Base-by-base conservation (phyloP, 2,888 invertebrate genomes). In the Nezara viridula region DNA sequence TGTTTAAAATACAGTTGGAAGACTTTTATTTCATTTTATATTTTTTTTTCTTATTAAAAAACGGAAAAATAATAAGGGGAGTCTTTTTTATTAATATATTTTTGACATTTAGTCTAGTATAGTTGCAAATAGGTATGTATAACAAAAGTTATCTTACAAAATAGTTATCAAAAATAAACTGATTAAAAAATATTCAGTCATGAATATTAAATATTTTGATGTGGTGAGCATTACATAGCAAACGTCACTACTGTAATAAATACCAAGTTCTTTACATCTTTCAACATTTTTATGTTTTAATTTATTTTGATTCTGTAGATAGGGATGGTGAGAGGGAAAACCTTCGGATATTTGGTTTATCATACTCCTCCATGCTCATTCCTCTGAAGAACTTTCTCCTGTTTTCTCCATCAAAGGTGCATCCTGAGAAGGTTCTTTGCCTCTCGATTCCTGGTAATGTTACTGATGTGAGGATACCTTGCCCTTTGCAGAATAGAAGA, bases 401-500 rank as follows among this genome's bases (percentile, higher is more conserved):
- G 86, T 92, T 92, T 60, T 93, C 94, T 55, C 93, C 93, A 90
- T 94, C 94, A 85, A 92, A 93, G 24, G 94, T 94, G 85, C 94
- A 94, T 24, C 94, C 94, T 47, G 94, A 94, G 92, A 94, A 94
- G 37, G 94, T 94, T 93, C 95, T 94, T 92, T 95, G 95, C 88
- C 96, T 94, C 92, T 96, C 96, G 87, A 97, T 95, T 27, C 97
- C 96, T 0, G 96, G 96, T 93, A 97, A 95, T 1, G 96, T 95
- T 77, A 97, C 95, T 0, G 97, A 97, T 81, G 97, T 97, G 92
- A 97, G 94, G 91, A 96, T 93, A 3, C 98, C 97, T 92, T 97
- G 96, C 1, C 98, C 98, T 93, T 98, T 98, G 93, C 97, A 96
- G 94, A 98, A 97, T 89, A 98, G 95, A 91, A 98, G 94, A 92